Conservation (phyloP, 2,113 vertebrate species). For the Osmerus eperlanus region DNA sequence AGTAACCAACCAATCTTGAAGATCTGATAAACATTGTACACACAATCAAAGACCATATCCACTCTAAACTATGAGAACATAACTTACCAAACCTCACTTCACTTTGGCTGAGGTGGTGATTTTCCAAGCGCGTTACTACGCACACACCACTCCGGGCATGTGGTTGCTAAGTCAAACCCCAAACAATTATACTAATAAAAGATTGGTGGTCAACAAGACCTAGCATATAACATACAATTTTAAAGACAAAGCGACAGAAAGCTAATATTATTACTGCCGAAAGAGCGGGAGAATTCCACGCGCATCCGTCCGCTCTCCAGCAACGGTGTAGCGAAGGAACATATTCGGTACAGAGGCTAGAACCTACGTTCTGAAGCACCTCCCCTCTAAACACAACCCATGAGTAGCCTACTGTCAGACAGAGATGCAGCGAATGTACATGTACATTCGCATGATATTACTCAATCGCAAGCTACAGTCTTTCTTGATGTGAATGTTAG, state of each 20-base stretch:
- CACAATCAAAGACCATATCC: too few relatives aligned
- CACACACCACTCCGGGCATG: conserved; percentile 25
- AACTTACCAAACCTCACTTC: conserved; percentile 60
- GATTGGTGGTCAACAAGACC: too few relatives aligned
- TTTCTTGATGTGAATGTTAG: too few relatives aligned
- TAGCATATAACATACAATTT: neutral
- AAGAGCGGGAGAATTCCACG: conserved; percentile 18
- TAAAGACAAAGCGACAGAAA: neutral
- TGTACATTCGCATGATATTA: too few relatives aligned
- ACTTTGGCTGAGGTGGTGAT: conserved; percentile 35
- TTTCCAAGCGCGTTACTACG: conserved; percentile 27
- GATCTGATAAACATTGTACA: too few relatives aligned
- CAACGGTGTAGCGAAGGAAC: conserved; percentile 27
- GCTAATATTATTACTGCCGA: too few relatives aligned
- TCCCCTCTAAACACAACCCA: conserved; percentile 31
- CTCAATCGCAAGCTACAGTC: too few relatives aligned
- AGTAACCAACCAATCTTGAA: too few relatives aligned
- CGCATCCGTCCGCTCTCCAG: conserved; percentile 18
- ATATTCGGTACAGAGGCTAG: conserved; percentile 23
- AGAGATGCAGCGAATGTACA: too few relatives aligned
- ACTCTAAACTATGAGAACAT: conserved; percentile 26
- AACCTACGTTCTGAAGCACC: conserved; percentile 31
- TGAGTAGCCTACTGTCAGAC: neutral
- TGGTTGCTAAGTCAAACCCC: conserved; percentile 28
- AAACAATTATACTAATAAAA: too few relatives aligned